Evolutionary conservation across 1,140 invertebrate species (phyloP).

Genomic region (Lordiphosa collinella): DNA sequence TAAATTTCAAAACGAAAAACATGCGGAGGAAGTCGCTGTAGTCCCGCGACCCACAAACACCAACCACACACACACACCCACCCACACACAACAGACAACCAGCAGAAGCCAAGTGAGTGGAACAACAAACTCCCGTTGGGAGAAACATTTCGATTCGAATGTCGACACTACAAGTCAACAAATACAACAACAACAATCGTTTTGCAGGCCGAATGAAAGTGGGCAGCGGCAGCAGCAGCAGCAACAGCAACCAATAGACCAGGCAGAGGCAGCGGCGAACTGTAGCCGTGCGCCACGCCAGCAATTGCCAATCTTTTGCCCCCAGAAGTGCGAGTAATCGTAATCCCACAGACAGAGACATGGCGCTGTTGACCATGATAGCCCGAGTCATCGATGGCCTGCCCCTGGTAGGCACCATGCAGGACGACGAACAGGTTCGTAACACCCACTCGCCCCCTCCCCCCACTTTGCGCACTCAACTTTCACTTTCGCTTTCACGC

Average conservation of each 20-base stretch:
- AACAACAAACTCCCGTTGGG: too few species aligned
- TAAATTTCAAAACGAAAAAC: neutral
- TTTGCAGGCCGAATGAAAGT: conserved; percentile 24
- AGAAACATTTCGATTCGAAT: too few species aligned
- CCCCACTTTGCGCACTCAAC: neutral
- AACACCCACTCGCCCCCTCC: too few species aligned
- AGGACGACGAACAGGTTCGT: conserved; percentile 97
- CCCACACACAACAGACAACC: too few species aligned
- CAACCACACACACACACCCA: too few species aligned
- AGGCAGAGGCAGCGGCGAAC: conserved; percentile 36
- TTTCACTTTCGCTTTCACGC: conserved; percentile 48
- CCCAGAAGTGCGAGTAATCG: neutral
- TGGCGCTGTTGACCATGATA: conserved; percentile 98
- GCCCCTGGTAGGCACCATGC: conserved; percentile 97
- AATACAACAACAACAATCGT: neutral
- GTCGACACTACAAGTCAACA: too few species aligned
- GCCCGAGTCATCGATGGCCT: conserved; percentile 96
- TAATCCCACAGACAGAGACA: conserved; percentile 80
- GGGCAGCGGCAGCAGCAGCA: conserved; percentile 11
- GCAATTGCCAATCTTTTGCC: neutral
- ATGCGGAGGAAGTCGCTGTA: neutral
- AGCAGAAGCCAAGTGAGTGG: neutral
- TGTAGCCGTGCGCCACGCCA: conserved; percentile 38
- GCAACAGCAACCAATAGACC: neutral
- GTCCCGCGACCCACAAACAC: too few species aligned